Base-by-base conservation (phyloP, 2,888 invertebrate species). In the Ctenicera cuprea region DNA sequence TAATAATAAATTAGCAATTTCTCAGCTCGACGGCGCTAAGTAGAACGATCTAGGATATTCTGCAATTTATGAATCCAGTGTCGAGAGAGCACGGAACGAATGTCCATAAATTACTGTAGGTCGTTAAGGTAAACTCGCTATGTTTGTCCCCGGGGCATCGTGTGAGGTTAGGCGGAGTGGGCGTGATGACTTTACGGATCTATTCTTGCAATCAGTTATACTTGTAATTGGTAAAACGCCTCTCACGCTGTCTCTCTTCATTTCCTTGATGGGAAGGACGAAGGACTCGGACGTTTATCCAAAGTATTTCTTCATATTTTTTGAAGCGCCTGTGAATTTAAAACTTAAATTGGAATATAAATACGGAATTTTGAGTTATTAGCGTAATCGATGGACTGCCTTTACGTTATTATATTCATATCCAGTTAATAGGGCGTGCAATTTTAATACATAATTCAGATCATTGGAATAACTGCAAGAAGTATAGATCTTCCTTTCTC, bases 151-250 rank as follows among this genome's bases (percentile, higher is more conserved):
- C 77, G 62, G 79, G 80, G 80, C 80, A 79, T 76, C 77, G 77
- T 76, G 73, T 76, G 79, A 80, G 78, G 79, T 79, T 79, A 79
- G 77, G 75, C 75, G 78, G 74, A 77, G 81, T 81, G 80, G 81
- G 81, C 81, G 81, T 80, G 81, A 81, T 81, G 75, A 77, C 79
- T 80, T 81, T 79, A 80, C 76, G 80, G 77, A 76, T 77, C 78
- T 78, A 77, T 79, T 79, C 77, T 76, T 78, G 78, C 80, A 79
- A 80, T 80, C 77, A 77, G 75, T 79, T 76, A 72, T 59, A 59
- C 54, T 67, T 70, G 71, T 73, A 77, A 75, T 75, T 77, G 75
- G 67, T 48, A 66, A 73, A 73, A 70, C 67, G 71, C 66, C 73
- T 72, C 59, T 77, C 73, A 64, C 73, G 65, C 73, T 71, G 71